Percentiles rank a stretch among this genome's conserved stretches.
These are phyloP conservation scores for Pantherophis vulpinus DNA, from an alignment of 2,797 vertebrate species.

Conservation along the genomic window DNA sequence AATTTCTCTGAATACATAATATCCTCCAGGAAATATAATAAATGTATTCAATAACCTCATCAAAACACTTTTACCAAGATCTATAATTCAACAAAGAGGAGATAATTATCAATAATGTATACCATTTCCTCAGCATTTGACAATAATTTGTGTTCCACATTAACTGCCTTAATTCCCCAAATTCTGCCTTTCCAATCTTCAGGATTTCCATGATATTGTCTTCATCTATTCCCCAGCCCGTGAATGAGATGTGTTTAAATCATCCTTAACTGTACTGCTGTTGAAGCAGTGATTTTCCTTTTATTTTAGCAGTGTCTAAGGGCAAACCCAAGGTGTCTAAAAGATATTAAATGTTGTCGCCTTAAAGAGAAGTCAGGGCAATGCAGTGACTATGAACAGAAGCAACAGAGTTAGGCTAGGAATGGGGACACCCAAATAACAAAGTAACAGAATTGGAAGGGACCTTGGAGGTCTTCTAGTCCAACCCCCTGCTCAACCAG, in stretches of 20 bases:
- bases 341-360: not conserved
- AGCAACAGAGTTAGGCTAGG: not conserved
- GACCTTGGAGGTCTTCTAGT: not conserved
- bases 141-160: not conserved
- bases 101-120: not conserved
- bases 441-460: not conserved
- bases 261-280: not conserved
- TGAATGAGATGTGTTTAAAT: not conserved
- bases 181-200: not conserved
- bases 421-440: not conserved
- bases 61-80: not conserved
- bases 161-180: not conserved
- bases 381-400: not conserved
- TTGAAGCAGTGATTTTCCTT: not conserved
- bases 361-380: not conserved
- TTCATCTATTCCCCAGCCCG: not conserved
- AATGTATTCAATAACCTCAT: not conserved
- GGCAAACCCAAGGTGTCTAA: not conserved
- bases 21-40: not conserved
- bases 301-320: not conserved
- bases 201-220: not conserved
- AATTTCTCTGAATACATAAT: not conserved
- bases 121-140: not conserved
- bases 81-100: not conserved
- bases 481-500: not conserved